A percentile compares a stretch with the other conserved stretches of the same genome.
These are phyloP conservation scores for Rhynchopsitta pachyrhyncha DNA, from an alignment of 2,113 vertebrate genomes.

Conservation along the genomic window DNA sequence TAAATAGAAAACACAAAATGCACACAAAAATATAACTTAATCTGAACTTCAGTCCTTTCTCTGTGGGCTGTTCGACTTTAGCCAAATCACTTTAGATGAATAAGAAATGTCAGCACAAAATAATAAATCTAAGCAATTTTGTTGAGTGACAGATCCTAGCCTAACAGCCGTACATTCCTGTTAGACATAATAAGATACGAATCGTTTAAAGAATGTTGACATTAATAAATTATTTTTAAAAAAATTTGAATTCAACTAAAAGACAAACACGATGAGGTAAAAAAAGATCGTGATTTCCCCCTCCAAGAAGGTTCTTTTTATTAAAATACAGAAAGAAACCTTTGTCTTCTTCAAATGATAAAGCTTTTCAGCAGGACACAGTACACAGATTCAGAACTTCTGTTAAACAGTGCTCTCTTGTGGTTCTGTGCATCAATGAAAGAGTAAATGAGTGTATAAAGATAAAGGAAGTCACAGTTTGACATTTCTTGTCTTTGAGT, in stretches of 20 bases:
- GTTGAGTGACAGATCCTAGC: neutral
- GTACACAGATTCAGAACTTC: constrained; percentile 54
- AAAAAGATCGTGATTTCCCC: neutral
- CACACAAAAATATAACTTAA: neutral
- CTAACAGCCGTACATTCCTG: neutral
- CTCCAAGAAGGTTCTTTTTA: neutral
- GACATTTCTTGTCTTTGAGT: neutral
- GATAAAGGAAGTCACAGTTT: neutral
- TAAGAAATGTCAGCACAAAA: constrained; percentile 17
- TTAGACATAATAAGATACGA: neutral
- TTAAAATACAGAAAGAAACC: constrained; percentile 22
- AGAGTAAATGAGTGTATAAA: constrained; percentile 22
- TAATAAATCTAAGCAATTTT: constrained; percentile 16
- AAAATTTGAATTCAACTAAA: neutral
- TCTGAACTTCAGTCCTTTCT: neutral
- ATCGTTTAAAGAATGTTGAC: neutral
- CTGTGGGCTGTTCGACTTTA: neutral
- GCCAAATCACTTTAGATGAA: neutral
- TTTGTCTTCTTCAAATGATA: constrained; percentile 23
- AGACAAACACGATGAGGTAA: neutral
- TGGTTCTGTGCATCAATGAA: constrained; percentile 55
- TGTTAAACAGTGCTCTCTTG: constrained; percentile 81
- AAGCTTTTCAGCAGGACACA: constrained; percentile 15
- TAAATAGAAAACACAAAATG: neutral
- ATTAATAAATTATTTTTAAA: neutral